These are phyloP conservation scores for Datnioides undecimradiatus DNA, from an alignment of 2,113 vertebrate species.

Conservation along the genomic window DNA sequence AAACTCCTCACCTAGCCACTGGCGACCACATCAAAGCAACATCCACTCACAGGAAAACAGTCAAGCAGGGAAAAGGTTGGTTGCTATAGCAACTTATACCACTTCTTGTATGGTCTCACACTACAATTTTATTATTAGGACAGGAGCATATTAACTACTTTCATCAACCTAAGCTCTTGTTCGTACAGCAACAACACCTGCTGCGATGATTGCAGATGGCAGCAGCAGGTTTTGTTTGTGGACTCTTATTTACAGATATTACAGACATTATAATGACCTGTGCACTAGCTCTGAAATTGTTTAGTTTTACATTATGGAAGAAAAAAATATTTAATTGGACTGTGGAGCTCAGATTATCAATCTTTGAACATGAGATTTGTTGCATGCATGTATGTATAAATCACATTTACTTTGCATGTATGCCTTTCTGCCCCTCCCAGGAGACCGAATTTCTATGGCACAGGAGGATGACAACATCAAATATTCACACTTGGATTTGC, in stretches of 20 bases:
- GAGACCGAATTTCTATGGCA: conserved; percentile 31
- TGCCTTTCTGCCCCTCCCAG: conserved; percentile 31
- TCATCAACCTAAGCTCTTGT: conserved; percentile 58
- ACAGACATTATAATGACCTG: background rate
- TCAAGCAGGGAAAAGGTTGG: conserved; percentile 38
- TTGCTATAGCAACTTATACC: conserved; percentile 72
- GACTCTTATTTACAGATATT: conserved; percentile 10
- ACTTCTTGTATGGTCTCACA: conserved; percentile 38
- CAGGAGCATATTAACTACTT: conserved; percentile 54
- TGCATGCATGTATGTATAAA: conserved; percentile 34
- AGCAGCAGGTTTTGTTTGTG: conserved; percentile 17
- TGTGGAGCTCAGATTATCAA: conserved; percentile 2
- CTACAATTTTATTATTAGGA: conserved; percentile 58
- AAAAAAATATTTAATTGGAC: conserved; percentile 8
- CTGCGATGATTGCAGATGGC: conserved; percentile 49
- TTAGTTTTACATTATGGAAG: background rate
- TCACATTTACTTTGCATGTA: conserved; percentile 38
- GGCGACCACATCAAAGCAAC: conserved; percentile 75
- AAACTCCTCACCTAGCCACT: conserved; percentile 71
- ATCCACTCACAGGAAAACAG: conserved; percentile 69
- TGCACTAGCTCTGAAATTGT: background rate
- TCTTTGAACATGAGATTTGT: conserved; percentile 18
- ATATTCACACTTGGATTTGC: conserved; percentile 70
- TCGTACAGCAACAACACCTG: conserved; percentile 40
- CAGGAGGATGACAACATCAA: conserved; percentile 63